Conservation (phyloP, 2,113 vertebrate genomes). For the Tenrec ecaudatus region DNA sequence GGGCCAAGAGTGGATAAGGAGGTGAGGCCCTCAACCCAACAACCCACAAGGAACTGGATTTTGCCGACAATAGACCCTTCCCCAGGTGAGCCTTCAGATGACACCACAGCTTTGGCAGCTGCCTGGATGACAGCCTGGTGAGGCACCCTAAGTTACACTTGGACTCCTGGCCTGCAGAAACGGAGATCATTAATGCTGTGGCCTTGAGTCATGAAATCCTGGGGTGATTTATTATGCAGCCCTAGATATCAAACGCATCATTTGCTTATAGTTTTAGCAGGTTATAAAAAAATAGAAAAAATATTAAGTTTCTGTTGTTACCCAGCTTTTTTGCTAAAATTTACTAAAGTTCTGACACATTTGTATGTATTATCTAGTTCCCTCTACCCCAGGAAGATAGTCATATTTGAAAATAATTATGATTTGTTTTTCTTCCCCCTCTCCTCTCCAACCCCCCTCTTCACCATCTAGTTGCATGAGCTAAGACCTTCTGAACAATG, state of each 20-base stretch:
- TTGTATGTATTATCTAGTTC: constrained; percentile 25
- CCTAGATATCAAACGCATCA: background rate
- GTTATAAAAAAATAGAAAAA: background rate
- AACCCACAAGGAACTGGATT: background rate
- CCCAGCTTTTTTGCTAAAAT: background rate
- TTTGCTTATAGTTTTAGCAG: constrained; percentile 1
- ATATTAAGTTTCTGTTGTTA: background rate
- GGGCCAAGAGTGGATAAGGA: background rate
- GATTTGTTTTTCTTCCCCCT: background rate
- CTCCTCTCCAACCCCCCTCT: background rate
- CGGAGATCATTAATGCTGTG: background rate
- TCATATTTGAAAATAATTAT: background rate
- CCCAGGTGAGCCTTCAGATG: background rate
- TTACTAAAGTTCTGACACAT: constrained; percentile 10
- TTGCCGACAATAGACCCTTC: background rate
- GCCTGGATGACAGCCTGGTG: background rate
- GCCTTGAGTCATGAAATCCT: background rate
- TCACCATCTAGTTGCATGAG: background rate
- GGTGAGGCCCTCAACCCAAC: background rate
- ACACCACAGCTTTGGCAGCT: background rate
- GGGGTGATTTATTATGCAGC: background rate
- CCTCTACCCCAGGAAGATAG: constrained; percentile 39
- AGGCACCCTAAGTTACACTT: background rate
- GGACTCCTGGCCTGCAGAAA: background rate
- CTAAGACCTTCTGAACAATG: constrained; percentile 26